A percentile compares a stretch with the other conserved stretches of the same genome.
These are phyloP conservation scores for Zaprionus gabonicus DNA, from an alignment of 1,140 invertebrate species.

Conservation along the genomic window DNA sequence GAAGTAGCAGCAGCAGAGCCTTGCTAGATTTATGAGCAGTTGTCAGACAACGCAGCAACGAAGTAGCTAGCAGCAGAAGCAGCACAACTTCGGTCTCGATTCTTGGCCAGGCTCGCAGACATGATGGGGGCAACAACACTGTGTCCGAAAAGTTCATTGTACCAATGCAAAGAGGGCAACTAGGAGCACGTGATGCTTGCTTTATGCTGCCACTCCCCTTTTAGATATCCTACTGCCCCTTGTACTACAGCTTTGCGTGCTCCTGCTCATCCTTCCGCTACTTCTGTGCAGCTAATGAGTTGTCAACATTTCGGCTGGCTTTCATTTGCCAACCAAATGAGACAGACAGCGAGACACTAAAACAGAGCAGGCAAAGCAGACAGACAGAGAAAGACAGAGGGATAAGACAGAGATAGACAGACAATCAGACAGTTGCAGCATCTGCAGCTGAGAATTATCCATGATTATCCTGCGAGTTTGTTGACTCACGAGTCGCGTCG, in stretches of 20 bases:
- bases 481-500: conserved; percentile 13
- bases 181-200: conserved; percentile 23
- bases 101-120: conserved; percentile 26
- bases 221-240: background rate
- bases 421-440: conserved; percentile 20
- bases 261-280: background rate
- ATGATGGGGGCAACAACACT: conserved; percentile 38
- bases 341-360: conserved; percentile 10
- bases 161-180: conserved; percentile 24
- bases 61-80: conserved; percentile 25
- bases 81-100: conserved; percentile 28
- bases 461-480: conserved; percentile 47
- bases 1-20: background rate
- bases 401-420: background rate
- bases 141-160: conserved; percentile 68
- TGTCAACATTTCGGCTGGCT: conserved; percentile 65
- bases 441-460: conserved; percentile 10
- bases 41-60: conserved; percentile 55
- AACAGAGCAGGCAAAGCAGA: background rate
- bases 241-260: background rate
- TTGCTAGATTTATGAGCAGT: conserved; percentile 70
- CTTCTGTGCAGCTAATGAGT: conserved; percentile 64
- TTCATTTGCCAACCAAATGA: conserved; percentile 55
- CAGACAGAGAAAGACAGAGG: background rate
- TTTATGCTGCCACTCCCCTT: background rate